Evolutionary conservation across 1,140 invertebrate species (phyloP), one percentile per base, ranked within the genome.

Genomic region (Spodoptera frugiperda): DNA sequence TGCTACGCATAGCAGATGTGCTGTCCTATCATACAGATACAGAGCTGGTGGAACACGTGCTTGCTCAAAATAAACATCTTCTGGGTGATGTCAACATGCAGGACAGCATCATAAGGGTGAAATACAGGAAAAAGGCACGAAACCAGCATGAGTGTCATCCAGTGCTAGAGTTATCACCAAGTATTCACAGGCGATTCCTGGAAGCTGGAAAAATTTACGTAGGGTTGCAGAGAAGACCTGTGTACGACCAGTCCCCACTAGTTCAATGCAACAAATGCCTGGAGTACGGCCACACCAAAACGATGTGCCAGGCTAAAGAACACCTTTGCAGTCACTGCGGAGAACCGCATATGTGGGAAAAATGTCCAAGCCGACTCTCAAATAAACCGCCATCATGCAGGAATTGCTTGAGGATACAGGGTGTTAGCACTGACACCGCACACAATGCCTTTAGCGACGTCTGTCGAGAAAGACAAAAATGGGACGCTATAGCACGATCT

Each of bases 261-360:
- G 19, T 53, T 8, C 51, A 53, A 53, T 53, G 15, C 51, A 53
- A 14, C 10, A 63, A 44, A 11, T 63, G 59, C 33, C 48, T 49
- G 1, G 65, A 11, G 9, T 68, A 68, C 19, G 65, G 65, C 10
- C 65, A 68, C 11, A 48, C 46, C 0, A 48, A 46, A 12, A 11
- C 19, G 15, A 19, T 54, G 3, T 71, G 68, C 14, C 17, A 9
- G 9, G 68, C 51, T 53, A 3, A 12, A 5, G 46, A 17, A 19
- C 49, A 54, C 21, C 19, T 30, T 11, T 71, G 68, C 33, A 54
- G 53, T 10, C 68, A 71, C 51, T 71, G 68, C 9, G 68, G 68
- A 1, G 68, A 51, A 21, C 25, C 49, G 6, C 68, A 55, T 49
- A 54, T 15, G 3, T 54, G 30, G 17, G 49, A 49, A 2, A 30